A percentile compares a stretch with the other conserved stretches of the same genome.
Evolutionary conservation across 2,888 invertebrate species (phyloP).

Genomic region (Cephus pygmeus): DNA sequence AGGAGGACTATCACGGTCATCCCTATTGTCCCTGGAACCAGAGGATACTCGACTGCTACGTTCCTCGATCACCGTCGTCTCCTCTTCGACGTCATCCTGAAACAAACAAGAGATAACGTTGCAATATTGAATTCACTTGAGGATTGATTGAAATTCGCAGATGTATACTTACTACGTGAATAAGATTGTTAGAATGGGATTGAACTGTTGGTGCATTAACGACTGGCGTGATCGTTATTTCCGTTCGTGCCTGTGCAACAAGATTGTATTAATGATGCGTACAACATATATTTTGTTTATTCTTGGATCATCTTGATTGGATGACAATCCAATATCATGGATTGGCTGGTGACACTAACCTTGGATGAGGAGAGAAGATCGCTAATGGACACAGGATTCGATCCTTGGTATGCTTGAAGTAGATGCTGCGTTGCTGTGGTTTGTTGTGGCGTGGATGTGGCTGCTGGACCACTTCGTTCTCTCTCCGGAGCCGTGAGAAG

Average conservation of each 20-base stretch:
- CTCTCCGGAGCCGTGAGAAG: conserved; percentile 77
- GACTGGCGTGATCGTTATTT: conserved; percentile 74
- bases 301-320: not conserved
- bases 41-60: conserved; percentile 62
- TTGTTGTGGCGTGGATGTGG: conserved; percentile 45
- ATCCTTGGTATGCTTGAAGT: conserved; percentile 58
- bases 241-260: conserved; percentile 68
- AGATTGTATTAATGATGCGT: not conserved
- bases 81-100: conserved; percentile 69
- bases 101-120: conserved; percentile 7
- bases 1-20: conserved; percentile 70
- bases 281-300: too few relatives aligned
- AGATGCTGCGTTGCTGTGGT: conserved; percentile 54
- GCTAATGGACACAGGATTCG: conserved; percentile 66
- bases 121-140: not conserved
- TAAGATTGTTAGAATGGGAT: conserved; percentile 56
- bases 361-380: conserved; percentile 69
- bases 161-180: conserved; percentile 55
- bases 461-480: conserved; percentile 55
- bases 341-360: conserved; percentile 45
- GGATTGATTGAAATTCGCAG: not conserved
- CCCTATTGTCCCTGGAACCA: conserved; percentile 52
- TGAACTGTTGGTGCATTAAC: conserved; percentile 54
- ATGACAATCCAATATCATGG: not conserved
- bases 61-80: conserved; percentile 67